A percentile compares a stretch with the other conserved stretches of the same genome.
Evolutionary conservation across 2,113 vertebrate species (phyloP).

Genomic region (Mustela lutreola): DNA sequence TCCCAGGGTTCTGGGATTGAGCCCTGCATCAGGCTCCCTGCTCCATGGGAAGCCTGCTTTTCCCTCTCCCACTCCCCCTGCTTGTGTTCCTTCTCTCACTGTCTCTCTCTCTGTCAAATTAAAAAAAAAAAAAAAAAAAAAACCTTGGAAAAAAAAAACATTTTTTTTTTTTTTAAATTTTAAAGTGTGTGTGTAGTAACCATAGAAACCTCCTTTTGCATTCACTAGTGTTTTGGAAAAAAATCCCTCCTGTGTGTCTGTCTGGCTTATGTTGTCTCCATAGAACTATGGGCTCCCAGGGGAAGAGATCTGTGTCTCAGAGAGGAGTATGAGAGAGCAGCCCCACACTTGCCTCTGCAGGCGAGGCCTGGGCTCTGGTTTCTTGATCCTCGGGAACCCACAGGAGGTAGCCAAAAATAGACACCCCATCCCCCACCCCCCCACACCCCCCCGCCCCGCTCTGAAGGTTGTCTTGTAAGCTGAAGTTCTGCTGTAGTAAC

Average conservation of each 20-base stretch:
- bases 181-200: not conserved
- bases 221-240: conserved; percentile 30
- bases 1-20: too few species aligned
- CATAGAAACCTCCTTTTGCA: conserved; percentile 42
- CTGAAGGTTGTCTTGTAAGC: not conserved
- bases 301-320: not conserved
- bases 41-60: too few species aligned
- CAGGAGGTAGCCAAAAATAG: not conserved
- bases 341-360: not conserved
- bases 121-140: not conserved
- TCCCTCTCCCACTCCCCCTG: too few species aligned
- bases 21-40: too few species aligned
- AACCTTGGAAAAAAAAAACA: not conserved
- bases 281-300: not conserved
- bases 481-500: not conserved
- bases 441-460: not conserved
- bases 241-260: conserved; percentile 14
- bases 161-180: not conserved
- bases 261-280: not conserved
- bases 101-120: too few species aligned
- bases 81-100: too few species aligned
- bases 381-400: not conserved
- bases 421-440: too few species aligned
- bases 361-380: not conserved
- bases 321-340: not conserved